phyloP scores from a whole-genome alignment of 2,113 vertebrate genomes.

The Calyptommatus sinebrachiatus region DNA sequence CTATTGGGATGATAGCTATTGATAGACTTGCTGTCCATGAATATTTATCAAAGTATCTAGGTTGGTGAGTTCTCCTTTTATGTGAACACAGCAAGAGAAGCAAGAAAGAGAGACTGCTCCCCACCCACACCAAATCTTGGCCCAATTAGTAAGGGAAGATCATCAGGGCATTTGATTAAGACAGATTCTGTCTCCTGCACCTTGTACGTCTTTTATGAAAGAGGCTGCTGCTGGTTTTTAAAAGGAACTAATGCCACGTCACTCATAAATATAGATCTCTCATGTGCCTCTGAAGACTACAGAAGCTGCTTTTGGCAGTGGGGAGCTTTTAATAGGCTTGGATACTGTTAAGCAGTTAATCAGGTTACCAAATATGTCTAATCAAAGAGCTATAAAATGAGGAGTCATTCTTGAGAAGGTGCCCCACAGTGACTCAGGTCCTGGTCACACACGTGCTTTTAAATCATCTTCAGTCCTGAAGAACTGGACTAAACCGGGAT shows the following conservation, averaged over 20 bases:
- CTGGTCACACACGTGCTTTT: not conserved
- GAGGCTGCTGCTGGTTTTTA: not conserved
- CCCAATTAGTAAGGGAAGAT: constrained; percentile 5
- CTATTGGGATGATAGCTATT: not conserved
- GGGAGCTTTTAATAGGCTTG: constrained; percentile 61
- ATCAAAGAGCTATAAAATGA: constrained; percentile 10
- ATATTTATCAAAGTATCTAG: not conserved
- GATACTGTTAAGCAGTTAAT: constrained; percentile 56
- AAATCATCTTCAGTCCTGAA: no score
- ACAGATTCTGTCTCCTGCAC: constrained; percentile 4
- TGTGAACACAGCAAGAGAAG: not conserved
- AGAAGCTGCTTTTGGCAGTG: constrained; percentile 47
- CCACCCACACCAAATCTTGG: constrained; percentile 11
- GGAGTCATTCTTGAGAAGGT: not conserved
- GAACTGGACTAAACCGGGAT: no score
- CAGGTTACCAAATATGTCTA: constrained; percentile 33
- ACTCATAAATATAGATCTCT: constrained; percentile 45
- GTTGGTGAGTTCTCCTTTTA: no score
- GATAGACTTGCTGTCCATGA: not conserved
- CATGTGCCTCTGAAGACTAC: constrained; percentile 48
- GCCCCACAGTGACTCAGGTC: not conserved
- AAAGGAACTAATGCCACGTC: constrained; percentile 44
- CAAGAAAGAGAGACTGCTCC: constrained; percentile 25
- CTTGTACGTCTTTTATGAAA: constrained; percentile 14
- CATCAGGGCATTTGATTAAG: not conserved